Conservation (phyloP, 2,113 vertebrate genomes). For the Crotalus horridus region DNA sequence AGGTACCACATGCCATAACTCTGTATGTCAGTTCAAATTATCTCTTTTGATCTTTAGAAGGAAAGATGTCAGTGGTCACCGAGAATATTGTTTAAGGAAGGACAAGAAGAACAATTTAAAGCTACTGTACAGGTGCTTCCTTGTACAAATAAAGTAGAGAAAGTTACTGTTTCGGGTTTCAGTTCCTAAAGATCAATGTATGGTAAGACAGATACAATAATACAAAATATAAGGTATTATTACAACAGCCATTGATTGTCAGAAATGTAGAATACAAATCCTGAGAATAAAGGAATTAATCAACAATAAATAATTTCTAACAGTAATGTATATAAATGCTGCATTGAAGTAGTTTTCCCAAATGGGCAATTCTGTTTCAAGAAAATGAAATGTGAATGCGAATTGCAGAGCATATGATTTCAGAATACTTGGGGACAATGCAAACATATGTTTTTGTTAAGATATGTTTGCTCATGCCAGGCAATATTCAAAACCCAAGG, state of each 20-base stretch:
- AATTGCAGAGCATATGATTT: neutral
- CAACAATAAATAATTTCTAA: neutral
- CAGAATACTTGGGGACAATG: neutral
- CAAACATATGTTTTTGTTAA: neutral
- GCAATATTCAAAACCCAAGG: neutral
- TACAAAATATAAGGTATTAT: neutral
- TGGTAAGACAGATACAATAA: neutral
- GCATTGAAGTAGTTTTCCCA: neutral
- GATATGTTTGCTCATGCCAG: neutral
- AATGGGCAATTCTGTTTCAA: neutral
- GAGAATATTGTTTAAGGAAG: neutral
- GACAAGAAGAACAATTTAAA: neutral
- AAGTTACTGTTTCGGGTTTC: neutral
- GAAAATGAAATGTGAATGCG: neutral
- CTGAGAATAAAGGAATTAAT: neutral
- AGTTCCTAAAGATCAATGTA: neutral
- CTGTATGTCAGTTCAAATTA: constrained; percentile 12
- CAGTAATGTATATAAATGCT: neutral
- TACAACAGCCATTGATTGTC: neutral
- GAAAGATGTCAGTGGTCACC: neutral
- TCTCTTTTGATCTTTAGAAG: neutral
- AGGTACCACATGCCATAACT: constrained; percentile 21
- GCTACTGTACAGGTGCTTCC: neutral
- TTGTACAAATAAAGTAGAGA: neutral
- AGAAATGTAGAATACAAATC: neutral